Evolutionary conservation across 2,888 invertebrate species (phyloP).

Genomic region (Lasioglossum villosulum): DNA sequence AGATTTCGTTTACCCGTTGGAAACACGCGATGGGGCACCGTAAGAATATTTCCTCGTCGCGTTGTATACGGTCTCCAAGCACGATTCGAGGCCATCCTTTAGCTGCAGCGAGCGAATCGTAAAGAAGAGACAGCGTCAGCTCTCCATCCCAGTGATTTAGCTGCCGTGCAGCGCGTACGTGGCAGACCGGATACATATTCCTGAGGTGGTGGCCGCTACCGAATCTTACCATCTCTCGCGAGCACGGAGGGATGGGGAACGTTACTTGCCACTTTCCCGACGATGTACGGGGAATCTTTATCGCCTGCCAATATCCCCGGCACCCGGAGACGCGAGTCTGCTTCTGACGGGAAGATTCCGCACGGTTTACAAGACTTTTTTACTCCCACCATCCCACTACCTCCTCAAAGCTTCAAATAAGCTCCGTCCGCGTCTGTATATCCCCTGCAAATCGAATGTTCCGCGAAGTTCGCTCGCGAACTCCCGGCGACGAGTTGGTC

Average conservation of each 20-base stretch:
- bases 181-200: conserved; percentile 39
- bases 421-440: not conserved
- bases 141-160: conserved; percentile 47
- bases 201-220: conserved; percentile 2
- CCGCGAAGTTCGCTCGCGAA: not conserved
- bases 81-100: conserved; percentile 1
- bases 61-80: not conserved
- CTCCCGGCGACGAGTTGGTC: not conserved
- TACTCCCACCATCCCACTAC: not conserved
- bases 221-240: not conserved
- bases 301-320: conserved; percentile 51
- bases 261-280: conserved; percentile 42
- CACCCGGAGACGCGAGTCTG: conserved; percentile 51
- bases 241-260: not conserved
- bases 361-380: conserved; percentile 25
- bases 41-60: not conserved
- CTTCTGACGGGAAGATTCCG: conserved; percentile 56
- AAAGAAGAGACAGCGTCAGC: conserved; percentile 36
- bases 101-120: conserved; percentile 1
- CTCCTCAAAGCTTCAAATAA: conserved; percentile 21
- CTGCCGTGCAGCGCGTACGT: conserved; percentile 36
- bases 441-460: not conserved
- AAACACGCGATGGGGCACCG: not conserved
- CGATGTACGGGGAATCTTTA: conserved; percentile 32
- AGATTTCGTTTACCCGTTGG: not conserved